phyloP scores from a whole-genome alignment of 2,113 vertebrate genomes.

The Arizona elegans region DNA sequence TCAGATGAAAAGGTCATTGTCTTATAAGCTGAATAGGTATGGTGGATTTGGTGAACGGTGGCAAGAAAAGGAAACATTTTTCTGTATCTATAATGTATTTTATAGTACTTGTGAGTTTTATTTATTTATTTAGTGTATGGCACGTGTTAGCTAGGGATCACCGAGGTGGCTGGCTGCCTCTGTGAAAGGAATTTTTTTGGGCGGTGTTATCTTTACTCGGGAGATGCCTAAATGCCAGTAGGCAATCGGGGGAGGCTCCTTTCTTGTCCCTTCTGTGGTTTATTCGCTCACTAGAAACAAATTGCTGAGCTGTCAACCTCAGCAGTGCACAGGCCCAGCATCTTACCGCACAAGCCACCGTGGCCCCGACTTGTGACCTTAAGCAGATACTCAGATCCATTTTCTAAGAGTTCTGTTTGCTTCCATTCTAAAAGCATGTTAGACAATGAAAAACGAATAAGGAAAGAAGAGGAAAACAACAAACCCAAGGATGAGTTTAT shows the following conservation, averaged over 20 bases:
- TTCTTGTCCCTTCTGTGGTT: too few relatives aligned
- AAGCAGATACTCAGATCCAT: background rate
- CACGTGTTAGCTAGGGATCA: too few relatives aligned
- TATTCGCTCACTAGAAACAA: too few relatives aligned
- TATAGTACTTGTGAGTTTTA: background rate
- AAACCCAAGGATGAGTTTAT: background rate
- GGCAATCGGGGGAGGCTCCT: too few relatives aligned
- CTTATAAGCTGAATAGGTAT: background rate
- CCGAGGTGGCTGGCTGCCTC: too few relatives aligned
- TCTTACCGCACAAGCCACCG: too few relatives aligned
- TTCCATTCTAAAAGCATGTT: background rate
- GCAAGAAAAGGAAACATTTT: background rate
- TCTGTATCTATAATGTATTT: background rate
- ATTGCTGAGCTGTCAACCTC: too few relatives aligned
- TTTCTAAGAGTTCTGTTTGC: background rate
- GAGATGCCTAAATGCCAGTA: too few relatives aligned
- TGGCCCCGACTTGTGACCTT: background rate
- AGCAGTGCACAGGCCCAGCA: too few relatives aligned
- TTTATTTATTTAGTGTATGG: too few relatives aligned
- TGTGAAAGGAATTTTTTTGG: too few relatives aligned
- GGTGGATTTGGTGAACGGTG: background rate
- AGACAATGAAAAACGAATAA: background rate
- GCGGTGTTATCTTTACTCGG: too few relatives aligned
- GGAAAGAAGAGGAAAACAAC: background rate
- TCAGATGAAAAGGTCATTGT: background rate